A percentile compares a stretch with the other conserved stretches of the same genome.
Evolutionary conservation across 1,140 invertebrate species (phyloP).

Genomic region (Drosophila miranda): DNA sequence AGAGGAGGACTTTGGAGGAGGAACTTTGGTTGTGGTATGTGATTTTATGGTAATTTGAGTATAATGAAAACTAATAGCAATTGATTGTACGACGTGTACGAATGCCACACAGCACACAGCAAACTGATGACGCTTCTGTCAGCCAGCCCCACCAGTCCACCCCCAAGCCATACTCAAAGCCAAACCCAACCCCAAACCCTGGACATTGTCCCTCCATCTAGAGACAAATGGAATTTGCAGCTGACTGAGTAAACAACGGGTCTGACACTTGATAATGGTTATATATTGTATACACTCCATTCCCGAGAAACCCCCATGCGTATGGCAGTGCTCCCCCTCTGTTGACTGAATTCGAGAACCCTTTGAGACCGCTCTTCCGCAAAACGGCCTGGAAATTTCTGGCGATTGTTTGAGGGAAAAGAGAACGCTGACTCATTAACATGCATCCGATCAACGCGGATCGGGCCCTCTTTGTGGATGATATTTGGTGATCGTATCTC

Average conservation of each 20-base stretch:
- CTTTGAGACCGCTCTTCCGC: neutral
- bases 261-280: conserved; percentile 68
- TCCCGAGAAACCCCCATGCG: neutral
- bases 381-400: too few species aligned
- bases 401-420: too few species aligned
- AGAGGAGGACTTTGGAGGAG: neutral
- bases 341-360: conserved; percentile 1
- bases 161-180: neutral
- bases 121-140: conserved; percentile 39
- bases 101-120: conserved; percentile 26
- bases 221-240: conserved; percentile 51
- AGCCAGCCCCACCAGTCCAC: neutral
- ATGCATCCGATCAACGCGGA: too few species aligned
- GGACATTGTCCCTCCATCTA: conserved; percentile 12
- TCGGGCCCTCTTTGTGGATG: too few species aligned
- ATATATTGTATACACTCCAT: conserved; percentile 53
- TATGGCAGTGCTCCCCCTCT: neutral
- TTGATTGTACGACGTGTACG: conserved; percentile 76
- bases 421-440: too few species aligned
- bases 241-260: conserved; percentile 58
- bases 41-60: conserved; percentile 79
- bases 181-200: neutral
- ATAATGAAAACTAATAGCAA: conserved; percentile 80
- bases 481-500: too few species aligned
- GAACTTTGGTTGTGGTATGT: conserved; percentile 48